These are phyloP conservation scores for Eurystomus gularis DNA, from an alignment of 2,113 vertebrate species.

Conservation along the genomic window DNA sequence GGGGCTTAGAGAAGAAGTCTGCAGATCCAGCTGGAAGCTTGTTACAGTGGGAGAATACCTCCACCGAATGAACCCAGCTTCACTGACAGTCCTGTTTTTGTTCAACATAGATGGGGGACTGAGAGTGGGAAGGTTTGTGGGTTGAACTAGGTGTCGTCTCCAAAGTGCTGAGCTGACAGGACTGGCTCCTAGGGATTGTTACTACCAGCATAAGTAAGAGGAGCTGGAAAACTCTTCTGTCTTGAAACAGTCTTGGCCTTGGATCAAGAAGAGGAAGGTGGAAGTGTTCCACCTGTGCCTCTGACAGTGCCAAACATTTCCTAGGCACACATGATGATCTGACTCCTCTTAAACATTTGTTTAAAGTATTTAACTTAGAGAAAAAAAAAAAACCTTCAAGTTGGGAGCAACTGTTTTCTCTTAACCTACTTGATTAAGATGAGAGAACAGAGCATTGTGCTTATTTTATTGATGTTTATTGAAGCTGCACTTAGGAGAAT, in stretches of 20 bases:
- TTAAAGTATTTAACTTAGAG: background rate
- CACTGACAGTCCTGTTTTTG: background rate
- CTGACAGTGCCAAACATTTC: background rate
- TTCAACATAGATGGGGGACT: rapidly evolving
- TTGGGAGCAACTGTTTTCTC: background rate
- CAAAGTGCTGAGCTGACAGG: background rate
- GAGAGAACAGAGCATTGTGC: background rate
- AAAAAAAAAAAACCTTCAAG: background rate
- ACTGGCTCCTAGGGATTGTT: background rate
- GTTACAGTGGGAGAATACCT: background rate
- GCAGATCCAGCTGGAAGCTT: background rate
- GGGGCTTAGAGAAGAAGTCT: background rate
- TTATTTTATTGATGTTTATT: background rate
- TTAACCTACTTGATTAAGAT: background rate
- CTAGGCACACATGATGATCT: background rate
- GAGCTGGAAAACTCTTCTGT: background rate
- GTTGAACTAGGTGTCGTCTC: background rate
- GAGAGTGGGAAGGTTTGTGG: background rate
- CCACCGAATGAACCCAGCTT: background rate
- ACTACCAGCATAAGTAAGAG: background rate
- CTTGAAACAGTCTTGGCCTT: background rate
- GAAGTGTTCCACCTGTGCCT: background rate
- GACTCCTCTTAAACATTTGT: background rate
- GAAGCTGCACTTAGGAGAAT: background rate
- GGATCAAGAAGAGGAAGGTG: background rate